Percentiles rank a stretch among this genome's conserved stretches.
phyloP scores from a whole-genome alignment of 2,113 vertebrate species.

The Morone saxatilis region DNA sequence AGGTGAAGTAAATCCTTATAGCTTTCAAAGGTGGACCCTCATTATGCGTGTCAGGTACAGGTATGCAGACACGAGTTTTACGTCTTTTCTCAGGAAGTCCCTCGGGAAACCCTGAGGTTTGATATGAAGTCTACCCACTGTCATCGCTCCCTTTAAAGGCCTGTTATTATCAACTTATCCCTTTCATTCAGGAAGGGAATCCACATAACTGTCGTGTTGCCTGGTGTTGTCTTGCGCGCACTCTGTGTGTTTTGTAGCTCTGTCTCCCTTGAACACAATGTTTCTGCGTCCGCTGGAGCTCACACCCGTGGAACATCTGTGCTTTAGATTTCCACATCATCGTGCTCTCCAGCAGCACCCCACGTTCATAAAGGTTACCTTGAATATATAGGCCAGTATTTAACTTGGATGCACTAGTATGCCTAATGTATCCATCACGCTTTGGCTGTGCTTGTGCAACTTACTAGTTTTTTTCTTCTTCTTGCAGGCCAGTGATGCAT shows the following conservation, averaged over 20 bases:
- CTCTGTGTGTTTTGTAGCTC: not conserved
- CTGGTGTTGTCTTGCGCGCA: conserved; percentile 3
- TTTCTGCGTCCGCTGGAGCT: conserved; percentile 23
- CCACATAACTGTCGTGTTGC: conserved; percentile 8
- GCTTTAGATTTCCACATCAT: conserved; percentile 65
- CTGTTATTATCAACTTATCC: conserved; percentile 15
- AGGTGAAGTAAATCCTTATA: not conserved
- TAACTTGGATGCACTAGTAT: conserved; percentile 38
- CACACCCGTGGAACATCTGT: conserved; percentile 63
- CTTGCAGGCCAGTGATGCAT: conserved; percentile 79
- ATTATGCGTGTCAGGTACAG: conserved; percentile 10
- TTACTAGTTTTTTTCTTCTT: conserved; percentile 32
- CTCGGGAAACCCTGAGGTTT: conserved; percentile 16
- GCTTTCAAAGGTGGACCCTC: not conserved
- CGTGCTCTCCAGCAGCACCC: conserved; percentile 46
- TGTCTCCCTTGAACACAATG: conserved; percentile 5
- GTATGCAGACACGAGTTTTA: not conserved
- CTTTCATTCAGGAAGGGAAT: not conserved
- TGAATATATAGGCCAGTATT: conserved; percentile 48
- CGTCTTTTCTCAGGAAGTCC: not conserved
- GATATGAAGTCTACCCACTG: conserved; percentile 37
- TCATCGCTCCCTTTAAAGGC: conserved; percentile 33
- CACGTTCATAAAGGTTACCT: conserved; percentile 40
- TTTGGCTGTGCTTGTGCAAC: conserved; percentile 45
- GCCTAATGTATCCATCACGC: conserved; percentile 53